Conservation (phyloP, 2,888 invertebrate species). For the Pantelozetes paolii region DNA sequence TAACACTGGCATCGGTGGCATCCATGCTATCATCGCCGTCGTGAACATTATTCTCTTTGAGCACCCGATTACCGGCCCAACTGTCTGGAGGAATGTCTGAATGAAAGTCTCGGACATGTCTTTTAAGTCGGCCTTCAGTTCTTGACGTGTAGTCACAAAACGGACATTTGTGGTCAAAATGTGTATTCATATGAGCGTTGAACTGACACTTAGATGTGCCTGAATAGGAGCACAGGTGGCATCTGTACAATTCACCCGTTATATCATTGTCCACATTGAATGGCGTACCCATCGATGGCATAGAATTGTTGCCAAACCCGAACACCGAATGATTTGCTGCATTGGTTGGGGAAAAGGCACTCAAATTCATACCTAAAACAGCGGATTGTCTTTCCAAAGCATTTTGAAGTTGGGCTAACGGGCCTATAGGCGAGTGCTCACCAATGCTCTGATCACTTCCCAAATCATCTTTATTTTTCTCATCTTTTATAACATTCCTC, state of each 20-base stretch:
- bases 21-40: slow-evolving; percentile 33
- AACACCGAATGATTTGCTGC: slow-evolving; percentile 4
- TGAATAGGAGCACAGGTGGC: slow-evolving; percentile 57
- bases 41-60: slow-evolving; percentile 21
- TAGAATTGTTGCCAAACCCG: neutral
- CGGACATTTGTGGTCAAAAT: slow-evolving; percentile 58
- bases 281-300: neutral
- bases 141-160: slow-evolving; percentile 59
- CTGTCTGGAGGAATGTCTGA: slow-evolving; percentile 52
- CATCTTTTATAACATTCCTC: neutral
- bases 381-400: slow-evolving; percentile 40
- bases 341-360: slow-evolving; percentile 1
- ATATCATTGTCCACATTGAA: slow-evolving; percentile 21
- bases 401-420: slow-evolving; percentile 39
- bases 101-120: slow-evolving; percentile 53
- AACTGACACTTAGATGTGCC: slow-evolving; percentile 56
- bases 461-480: neutral
- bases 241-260: slow-evolving; percentile 48
- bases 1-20: slow-evolving; percentile 41
- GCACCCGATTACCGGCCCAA: slow-evolving; percentile 50
- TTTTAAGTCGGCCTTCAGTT: slow-evolving; percentile 57
- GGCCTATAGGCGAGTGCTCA: slow-evolving; percentile 11
- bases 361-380: slow-evolving; percentile 31
- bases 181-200: slow-evolving; percentile 59
- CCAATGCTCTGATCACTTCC: neutral